These are phyloP conservation scores for Pedetes capensis DNA, from an alignment of 2,113 vertebrate genomes.

Conservation along the genomic window DNA sequence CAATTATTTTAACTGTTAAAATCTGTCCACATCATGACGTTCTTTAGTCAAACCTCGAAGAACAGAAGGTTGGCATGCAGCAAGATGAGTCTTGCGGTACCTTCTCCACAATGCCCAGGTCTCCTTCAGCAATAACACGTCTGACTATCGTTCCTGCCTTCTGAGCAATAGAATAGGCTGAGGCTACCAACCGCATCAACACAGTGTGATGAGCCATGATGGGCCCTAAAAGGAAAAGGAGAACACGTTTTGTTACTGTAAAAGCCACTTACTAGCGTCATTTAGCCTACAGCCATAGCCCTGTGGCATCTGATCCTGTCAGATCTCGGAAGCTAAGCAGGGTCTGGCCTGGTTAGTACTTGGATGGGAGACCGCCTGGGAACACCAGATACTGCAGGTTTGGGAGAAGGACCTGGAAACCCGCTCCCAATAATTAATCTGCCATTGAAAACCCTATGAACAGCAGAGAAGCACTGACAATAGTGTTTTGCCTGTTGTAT, in stretches of 20 bases:
- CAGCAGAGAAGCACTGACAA: too few species aligned
- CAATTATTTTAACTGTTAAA: background rate
- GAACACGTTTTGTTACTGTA: background rate
- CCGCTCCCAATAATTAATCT: too few species aligned
- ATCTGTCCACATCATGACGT: background rate
- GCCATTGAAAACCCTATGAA: too few species aligned
- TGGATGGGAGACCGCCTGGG: too few species aligned
- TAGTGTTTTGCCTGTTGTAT: too few species aligned
- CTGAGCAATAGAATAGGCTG: slow-evolving; percentile 89
- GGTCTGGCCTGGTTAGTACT: too few species aligned
- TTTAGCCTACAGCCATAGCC: too few species aligned
- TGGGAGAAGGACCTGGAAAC: too few species aligned
- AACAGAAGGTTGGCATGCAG: background rate
- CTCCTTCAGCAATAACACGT: slow-evolving; percentile 91
- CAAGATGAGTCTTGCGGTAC: slow-evolving; percentile 77
- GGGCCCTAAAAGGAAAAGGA: slow-evolving; percentile 59
- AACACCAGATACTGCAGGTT: too few species aligned
- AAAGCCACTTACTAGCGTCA: background rate
- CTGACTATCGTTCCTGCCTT: slow-evolving; percentile 92
- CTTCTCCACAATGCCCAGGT: slow-evolving; percentile 95
- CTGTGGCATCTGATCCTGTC: too few species aligned
- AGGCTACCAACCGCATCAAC: slow-evolving; percentile 93
- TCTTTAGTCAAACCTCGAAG: background rate
- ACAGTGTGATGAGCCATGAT: slow-evolving; percentile 89
- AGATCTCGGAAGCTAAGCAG: too few species aligned